These are phyloP conservation scores for Bambusicola thoracicus DNA, from an alignment of 2,113 vertebrate species.

Conservation along the genomic window DNA sequence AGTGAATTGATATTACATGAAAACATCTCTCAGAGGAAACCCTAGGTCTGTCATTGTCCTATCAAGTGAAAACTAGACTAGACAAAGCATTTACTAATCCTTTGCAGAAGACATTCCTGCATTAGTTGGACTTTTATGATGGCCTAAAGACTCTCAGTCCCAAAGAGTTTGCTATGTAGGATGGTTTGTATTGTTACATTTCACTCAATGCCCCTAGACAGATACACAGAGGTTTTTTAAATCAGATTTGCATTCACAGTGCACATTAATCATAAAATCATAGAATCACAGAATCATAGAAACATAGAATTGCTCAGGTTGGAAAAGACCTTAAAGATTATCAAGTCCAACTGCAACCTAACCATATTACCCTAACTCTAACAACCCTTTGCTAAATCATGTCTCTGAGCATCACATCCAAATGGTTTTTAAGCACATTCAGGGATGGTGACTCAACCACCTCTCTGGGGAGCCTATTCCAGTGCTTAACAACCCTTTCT, in stretches of 20 bases:
- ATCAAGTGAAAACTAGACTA: slow-evolving; percentile 46
- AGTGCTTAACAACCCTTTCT: no score
- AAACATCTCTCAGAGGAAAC: slow-evolving; percentile 46
- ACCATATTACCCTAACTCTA: no score
- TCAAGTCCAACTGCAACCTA: no score
- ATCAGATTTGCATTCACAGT: not conserved
- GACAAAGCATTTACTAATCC: slow-evolving; percentile 41
- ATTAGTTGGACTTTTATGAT: not conserved
- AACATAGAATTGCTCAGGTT: no score
- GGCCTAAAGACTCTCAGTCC: not conserved
- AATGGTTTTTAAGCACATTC: no score
- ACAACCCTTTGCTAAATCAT: no score
- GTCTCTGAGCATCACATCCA: no score
- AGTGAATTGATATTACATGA: slow-evolving; percentile 57
- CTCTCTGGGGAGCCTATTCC: no score
- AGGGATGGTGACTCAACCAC: no score
- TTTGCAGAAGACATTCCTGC: not conserved
- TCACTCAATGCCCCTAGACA: not conserved
- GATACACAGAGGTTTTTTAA: not conserved
- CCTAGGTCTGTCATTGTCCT: slow-evolving; percentile 42
- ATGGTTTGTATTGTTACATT: not conserved
- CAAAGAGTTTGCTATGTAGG: not conserved
- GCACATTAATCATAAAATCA: not conserved
- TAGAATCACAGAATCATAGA: no score
- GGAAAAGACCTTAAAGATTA: no score